phyloP scores from a whole-genome alignment of 2,888 invertebrate species.

The Epiperipatus broadwayi region DNA sequence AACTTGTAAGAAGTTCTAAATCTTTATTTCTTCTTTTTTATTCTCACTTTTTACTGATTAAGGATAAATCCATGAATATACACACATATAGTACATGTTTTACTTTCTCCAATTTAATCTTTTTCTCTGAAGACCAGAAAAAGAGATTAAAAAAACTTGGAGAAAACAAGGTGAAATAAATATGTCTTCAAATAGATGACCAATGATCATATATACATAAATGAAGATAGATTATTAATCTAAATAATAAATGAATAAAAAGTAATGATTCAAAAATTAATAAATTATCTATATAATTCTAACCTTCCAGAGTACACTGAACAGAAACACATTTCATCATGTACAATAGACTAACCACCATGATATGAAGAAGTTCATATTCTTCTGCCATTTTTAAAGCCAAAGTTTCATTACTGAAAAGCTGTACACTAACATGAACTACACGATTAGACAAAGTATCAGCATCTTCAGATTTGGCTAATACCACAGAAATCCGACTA shows the following conservation, averaged over 20 bases:
- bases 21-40: too few species aligned
- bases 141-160: too few species aligned
- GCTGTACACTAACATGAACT: conserved; percentile 86
- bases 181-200: too few species aligned
- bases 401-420: conserved; percentile 80
- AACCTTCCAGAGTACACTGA: conserved; percentile 63
- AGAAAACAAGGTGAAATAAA: too few species aligned
- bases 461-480: conserved; percentile 63
- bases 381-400: conserved; percentile 79
- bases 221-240: conserved; percentile 1
- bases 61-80: too few species aligned
- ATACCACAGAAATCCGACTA: conserved; percentile 73
- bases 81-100: too few species aligned
- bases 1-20: too few species aligned
- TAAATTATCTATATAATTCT: conserved; percentile 20
- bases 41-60: too few species aligned
- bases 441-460: conserved; percentile 85
- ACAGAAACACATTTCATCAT: conserved; percentile 86
- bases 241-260: neutral
- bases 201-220: too few species aligned
- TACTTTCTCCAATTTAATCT: too few species aligned
- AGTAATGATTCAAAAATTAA: conserved; percentile 4
- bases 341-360: conserved; percentile 68
- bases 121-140: too few species aligned
- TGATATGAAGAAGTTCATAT: conserved; percentile 68